Percentiles rank a stretch among this genome's conserved stretches.
These are phyloP conservation scores for Leptinotarsa tumamoca DNA, from an alignment of 2,888 invertebrate genomes.

Conservation along the genomic window DNA sequence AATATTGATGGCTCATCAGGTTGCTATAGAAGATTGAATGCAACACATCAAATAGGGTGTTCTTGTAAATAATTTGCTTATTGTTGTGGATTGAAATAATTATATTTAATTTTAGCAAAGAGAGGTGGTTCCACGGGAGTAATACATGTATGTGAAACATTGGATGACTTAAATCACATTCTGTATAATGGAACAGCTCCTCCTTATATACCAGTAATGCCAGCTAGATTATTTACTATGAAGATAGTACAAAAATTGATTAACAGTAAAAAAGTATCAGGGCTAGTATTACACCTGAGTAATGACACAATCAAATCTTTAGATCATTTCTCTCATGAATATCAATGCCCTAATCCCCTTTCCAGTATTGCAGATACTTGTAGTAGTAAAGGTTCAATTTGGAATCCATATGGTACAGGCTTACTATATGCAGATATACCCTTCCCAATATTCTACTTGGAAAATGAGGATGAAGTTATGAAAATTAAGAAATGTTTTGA, in stretches of 20 bases:
- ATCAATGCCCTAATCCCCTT: constrained; percentile 85
- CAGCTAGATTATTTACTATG: constrained; percentile 74
- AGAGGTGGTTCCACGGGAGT: constrained; percentile 87
- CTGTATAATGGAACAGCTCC: constrained; percentile 78
- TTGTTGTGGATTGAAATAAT: constrained; percentile 7
- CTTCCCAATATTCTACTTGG: constrained; percentile 88
- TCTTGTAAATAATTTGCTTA: constrained; percentile 77
- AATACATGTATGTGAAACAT: constrained; percentile 77
- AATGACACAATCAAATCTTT: constrained; percentile 60
- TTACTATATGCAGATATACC: constrained; percentile 83
- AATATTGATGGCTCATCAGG: constrained; percentile 77
- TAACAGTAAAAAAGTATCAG: constrained; percentile 72
- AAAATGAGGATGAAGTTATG: constrained; percentile 72
- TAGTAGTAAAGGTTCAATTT: constrained; percentile 65
- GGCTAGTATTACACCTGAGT: constrained; percentile 73
- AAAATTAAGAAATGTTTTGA: constrained; percentile 74
- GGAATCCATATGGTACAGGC: constrained; percentile 86
- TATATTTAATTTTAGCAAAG: constrained; percentile 69
- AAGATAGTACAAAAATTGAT: constrained; percentile 68
- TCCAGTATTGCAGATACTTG: constrained; percentile 69
- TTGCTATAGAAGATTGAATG: constrained; percentile 93
- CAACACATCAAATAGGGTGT: constrained; percentile 95
- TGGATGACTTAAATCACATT: constrained; percentile 80
- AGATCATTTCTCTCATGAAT: constrained; percentile 73
- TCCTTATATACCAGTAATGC: constrained; percentile 83